A percentile compares a stretch with the other conserved stretches of the same genome.
These are phyloP conservation scores for Ornithoptera alexandrae DNA, from an alignment of 2,888 invertebrate species.

Conservation along the genomic window DNA sequence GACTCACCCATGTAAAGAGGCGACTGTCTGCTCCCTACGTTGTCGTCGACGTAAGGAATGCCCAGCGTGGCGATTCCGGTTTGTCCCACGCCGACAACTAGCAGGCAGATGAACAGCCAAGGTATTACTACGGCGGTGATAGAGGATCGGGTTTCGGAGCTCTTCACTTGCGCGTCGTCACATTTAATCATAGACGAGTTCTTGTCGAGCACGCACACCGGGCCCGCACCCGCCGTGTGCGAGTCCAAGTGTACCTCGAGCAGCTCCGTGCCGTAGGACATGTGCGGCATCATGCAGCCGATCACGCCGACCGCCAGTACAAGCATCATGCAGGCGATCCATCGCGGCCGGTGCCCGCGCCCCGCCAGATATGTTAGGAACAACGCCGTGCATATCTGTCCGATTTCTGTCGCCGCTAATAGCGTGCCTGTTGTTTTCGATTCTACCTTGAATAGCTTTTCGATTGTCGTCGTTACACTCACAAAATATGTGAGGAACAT, in stretches of 20 bases:
- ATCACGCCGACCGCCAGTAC: slow-evolving; percentile 92
- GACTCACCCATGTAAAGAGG: slow-evolving; percentile 93
- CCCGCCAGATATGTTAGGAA: slow-evolving; percentile 94
- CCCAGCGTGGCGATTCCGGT: slow-evolving; percentile 95
- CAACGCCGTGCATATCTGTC: slow-evolving; percentile 94
- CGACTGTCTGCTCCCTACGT: slow-evolving; percentile 94
- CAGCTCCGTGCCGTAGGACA: slow-evolving; percentile 88
- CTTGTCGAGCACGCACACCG: slow-evolving; percentile 50
- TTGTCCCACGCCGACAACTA: slow-evolving; percentile 95
- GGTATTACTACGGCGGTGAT: slow-evolving; percentile 90
- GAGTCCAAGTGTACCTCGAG: slow-evolving; percentile 71
- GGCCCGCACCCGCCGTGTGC: slow-evolving; percentile 61
- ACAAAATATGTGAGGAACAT: slow-evolving; percentile 98
- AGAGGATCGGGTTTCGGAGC: slow-evolving; percentile 85
- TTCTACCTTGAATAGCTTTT: slow-evolving; percentile 94
- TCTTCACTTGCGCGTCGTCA: slow-evolving; percentile 81
- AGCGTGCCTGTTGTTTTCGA: slow-evolving; percentile 94
- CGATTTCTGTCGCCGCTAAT: slow-evolving; percentile 94
- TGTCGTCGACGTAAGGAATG: slow-evolving; percentile 96
- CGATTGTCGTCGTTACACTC: slow-evolving; percentile 95
- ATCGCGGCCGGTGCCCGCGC: slow-evolving; percentile 93
- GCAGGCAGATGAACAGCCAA: slow-evolving; percentile 92
- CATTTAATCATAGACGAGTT: slow-evolving; percentile 63
- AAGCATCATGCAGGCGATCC: slow-evolving; percentile 96
- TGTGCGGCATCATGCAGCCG: slow-evolving; percentile 92